Evolutionary conservation across 2,888 invertebrate species (phyloP).

Genomic region (Pterostichus niger): DNA sequence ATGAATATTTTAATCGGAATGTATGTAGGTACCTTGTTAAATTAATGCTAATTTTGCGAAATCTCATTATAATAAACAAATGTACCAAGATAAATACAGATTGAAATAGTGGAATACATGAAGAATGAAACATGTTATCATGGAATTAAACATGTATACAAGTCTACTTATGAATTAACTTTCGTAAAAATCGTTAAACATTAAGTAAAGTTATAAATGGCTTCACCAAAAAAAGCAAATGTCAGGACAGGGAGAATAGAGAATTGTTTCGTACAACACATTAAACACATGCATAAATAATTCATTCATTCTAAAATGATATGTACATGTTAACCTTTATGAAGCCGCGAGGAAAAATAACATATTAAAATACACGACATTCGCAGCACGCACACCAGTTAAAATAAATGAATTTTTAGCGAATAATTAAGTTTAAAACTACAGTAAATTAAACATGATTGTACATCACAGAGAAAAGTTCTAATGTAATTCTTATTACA

Average conservation of each 20-base stretch:
- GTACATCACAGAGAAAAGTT: neutral
- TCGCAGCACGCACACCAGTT: slow-evolving; percentile 17
- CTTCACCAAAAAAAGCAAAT: neutral
- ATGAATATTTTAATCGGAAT: slow-evolving; percentile 35
- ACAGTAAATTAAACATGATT: slow-evolving; percentile 1
- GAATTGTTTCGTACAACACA: slow-evolving; percentile 41
- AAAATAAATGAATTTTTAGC: slow-evolving; percentile 23
- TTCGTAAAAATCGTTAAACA: slow-evolving; percentile 28
- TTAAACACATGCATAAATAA: slow-evolving; percentile 51
- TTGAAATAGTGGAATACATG: too few relatives aligned
- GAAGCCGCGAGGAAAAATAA: slow-evolving; percentile 21
- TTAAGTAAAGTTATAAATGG: neutral
- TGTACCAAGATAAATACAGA: neutral
- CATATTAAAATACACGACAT: neutral
- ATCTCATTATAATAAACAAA: neutral
- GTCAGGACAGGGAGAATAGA: neutral
- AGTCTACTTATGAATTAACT: neutral
- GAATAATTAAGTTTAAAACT: slow-evolving; percentile 21
- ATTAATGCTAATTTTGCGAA: neutral
- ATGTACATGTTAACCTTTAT: slow-evolving; percentile 33
- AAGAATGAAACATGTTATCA: too few relatives aligned
- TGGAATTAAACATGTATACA: neutral
- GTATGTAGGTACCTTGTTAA: neutral
- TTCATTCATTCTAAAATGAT: slow-evolving; percentile 49
- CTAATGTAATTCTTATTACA: too few relatives aligned